These are phyloP conservation scores for Drosophila melanosoma DNA, from an alignment of 2,888 invertebrate genomes.

Conservation along the genomic window DNA sequence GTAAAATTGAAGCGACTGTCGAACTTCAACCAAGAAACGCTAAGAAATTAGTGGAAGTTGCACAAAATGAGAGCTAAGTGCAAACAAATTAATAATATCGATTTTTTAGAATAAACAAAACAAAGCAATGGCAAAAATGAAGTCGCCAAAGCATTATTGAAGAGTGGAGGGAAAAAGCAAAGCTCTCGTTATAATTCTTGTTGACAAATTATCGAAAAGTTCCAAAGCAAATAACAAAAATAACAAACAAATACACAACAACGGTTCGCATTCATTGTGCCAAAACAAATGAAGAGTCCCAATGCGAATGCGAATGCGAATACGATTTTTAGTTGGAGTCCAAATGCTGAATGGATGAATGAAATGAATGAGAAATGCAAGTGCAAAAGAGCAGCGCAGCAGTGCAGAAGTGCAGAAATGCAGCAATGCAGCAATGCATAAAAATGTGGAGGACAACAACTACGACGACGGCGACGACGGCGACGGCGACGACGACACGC, in stretches of 20 bases:
- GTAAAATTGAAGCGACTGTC: background rate
- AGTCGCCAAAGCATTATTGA: background rate
- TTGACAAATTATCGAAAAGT: constrained; percentile 71
- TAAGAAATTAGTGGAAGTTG: background rate
- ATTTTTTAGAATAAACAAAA: background rate
- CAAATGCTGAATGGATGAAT: constrained; percentile 9
- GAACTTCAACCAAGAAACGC: background rate
- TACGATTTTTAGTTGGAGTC: constrained; percentile 21
- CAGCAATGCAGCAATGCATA: constrained; percentile 27
- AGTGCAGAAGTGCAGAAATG: background rate
- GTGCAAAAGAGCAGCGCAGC: constrained; percentile 48
- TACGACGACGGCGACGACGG: constrained; percentile 37
- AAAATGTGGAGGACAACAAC: constrained; percentile 25
- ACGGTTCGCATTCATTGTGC: constrained; percentile 44
- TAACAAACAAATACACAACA: constrained; percentile 9
- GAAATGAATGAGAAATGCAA: constrained; percentile 58
- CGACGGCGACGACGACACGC: constrained; percentile 35
- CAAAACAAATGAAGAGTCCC: constrained; percentile 43
- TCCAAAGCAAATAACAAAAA: constrained; percentile 50
- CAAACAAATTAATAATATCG: constrained; percentile 5
- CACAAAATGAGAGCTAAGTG: background rate
- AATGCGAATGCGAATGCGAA: constrained; percentile 22
- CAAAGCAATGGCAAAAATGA: background rate
- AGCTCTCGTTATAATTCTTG: constrained; percentile 45
- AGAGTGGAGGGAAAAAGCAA: background rate